These are phyloP conservation scores for Cyprinella venusta DNA, from an alignment of 2,797 vertebrate genomes.

Conservation along the genomic window DNA sequence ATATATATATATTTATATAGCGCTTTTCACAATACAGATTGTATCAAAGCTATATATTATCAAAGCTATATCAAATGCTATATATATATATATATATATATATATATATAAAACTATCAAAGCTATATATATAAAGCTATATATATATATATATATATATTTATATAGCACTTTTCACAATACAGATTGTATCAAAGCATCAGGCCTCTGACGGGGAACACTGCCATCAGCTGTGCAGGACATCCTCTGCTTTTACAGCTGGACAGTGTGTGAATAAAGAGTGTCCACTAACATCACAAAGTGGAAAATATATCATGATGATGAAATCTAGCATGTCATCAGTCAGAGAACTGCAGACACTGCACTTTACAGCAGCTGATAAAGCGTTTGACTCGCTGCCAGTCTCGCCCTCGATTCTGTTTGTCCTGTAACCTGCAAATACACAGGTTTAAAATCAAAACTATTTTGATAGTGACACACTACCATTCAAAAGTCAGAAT, in stretches of 20 bases:
- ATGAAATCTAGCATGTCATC: too few relatives aligned
- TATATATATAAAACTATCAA: too few relatives aligned
- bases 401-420: neutral
- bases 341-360: neutral
- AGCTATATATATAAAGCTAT: too few relatives aligned
- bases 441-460: neutral
- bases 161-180: too few relatives aligned
- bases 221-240: neutral
- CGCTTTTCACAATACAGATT: too few relatives aligned
- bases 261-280: neutral
- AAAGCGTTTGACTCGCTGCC: neutral
- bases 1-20: too few relatives aligned
- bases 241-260: neutral
- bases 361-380: conserved; percentile 10
- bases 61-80: too few relatives aligned
- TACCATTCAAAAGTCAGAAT: neutral
- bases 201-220: neutral
- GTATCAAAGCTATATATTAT: too few relatives aligned
- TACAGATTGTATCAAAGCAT: neutral
- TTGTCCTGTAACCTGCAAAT: conserved; percentile 83
- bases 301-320: neutral
- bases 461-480: neutral
- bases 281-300: too few relatives aligned
- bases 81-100: too few relatives aligned
- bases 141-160: too few relatives aligned